Conservation (phyloP, 2,113 vertebrate genomes). For the Ailuropoda melanoleuca region DNA sequence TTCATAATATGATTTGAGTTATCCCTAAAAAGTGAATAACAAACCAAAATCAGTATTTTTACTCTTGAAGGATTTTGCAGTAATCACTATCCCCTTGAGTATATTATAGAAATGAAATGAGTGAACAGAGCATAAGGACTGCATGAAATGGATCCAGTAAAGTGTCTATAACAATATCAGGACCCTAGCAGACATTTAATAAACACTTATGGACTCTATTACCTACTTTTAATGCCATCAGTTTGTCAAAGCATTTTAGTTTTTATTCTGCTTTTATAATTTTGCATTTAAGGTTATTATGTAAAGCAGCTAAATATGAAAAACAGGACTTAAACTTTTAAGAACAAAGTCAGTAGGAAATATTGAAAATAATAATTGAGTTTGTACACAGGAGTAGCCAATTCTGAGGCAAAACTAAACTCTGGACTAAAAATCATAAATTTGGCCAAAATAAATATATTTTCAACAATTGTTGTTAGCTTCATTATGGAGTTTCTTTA, state of each 20-base stretch:
- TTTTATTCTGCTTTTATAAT: background rate
- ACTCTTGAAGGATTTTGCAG: background rate
- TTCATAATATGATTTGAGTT: background rate
- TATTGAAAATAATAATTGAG: background rate
- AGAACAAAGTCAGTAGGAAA: background rate
- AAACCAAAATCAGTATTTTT: background rate
- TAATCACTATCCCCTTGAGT: background rate
- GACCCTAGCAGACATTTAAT: background rate
- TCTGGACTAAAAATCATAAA: background rate
- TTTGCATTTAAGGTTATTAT: background rate
- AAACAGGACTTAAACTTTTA: background rate
- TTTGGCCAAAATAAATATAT: background rate
- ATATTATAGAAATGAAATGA: background rate
- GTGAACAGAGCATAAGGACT: background rate
- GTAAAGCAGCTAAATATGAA: background rate
- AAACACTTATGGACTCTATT: background rate
- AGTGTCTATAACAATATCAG: background rate
- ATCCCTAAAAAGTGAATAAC: background rate
- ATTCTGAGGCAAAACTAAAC: background rate
- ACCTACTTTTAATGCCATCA: background rate
- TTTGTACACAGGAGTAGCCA: background rate
- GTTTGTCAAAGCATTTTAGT: background rate
- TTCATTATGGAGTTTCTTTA: background rate
- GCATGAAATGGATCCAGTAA: background rate
- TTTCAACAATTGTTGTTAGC: background rate